phyloP scores from a whole-genome alignment of 2,888 invertebrate species.

The Podotricha telesiphe region DNA sequence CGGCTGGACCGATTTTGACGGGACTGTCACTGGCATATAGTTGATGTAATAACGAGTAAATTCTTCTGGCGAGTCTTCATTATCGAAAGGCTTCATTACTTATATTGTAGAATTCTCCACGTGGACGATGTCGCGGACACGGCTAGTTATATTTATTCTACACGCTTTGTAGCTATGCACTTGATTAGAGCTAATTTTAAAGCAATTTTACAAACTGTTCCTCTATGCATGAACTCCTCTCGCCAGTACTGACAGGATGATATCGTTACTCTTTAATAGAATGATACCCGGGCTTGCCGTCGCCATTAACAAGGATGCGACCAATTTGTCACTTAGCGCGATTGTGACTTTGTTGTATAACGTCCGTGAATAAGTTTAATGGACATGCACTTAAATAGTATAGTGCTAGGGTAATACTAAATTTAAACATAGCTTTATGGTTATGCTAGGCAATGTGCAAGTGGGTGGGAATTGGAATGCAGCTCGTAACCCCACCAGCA shows the following conservation, averaged over 20 bases:
- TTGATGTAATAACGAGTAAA: too few relatives aligned
- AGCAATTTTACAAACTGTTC: neutral
- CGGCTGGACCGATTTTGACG: too few relatives aligned
- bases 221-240: neutral
- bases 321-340: slow-evolving; percentile 10
- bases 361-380: neutral
- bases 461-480: too few relatives aligned
- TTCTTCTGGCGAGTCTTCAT: too few relatives aligned
- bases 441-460: neutral
- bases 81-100: too few relatives aligned
- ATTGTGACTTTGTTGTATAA: neutral
- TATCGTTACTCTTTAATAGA: neutral
- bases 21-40: too few relatives aligned
- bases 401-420: neutral
- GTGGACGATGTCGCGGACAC: too few relatives aligned
- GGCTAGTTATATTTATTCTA: too few relatives aligned
- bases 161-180: too few relatives aligned
- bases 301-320: neutral
- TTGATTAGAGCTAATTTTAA: neutral
- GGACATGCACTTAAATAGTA: neutral
- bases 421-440: neutral
- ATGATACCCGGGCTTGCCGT: neutral
- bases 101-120: too few relatives aligned
- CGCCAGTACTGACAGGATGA: neutral
- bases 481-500: too few relatives aligned